A percentile compares a stretch with the other conserved stretches of the same genome.
phyloP scores from a whole-genome alignment of 2,888 invertebrate species.

The Apotomis turbidana region DNA sequence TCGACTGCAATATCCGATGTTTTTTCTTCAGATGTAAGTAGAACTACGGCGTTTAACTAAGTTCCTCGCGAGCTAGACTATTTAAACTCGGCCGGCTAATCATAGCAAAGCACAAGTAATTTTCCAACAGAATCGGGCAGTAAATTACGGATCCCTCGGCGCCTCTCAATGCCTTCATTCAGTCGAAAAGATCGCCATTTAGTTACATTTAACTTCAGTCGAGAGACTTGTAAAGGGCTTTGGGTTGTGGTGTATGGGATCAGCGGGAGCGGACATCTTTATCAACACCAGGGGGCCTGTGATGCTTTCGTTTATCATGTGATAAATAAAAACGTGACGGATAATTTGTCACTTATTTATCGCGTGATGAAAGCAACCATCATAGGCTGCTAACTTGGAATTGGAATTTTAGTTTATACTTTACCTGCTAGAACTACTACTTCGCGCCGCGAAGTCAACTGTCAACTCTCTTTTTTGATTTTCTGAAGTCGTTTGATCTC shows the following conservation, averaged over 20 bases:
- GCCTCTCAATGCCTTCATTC: constrained; percentile 45
- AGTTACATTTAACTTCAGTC: constrained; percentile 43
- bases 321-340: too few relatives aligned
- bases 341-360: too few relatives aligned
- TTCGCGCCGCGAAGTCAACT: too few relatives aligned
- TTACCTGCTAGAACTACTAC: too few relatives aligned
- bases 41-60: not conserved
- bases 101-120: constrained; percentile 29
- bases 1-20: too few relatives aligned
- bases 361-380: too few relatives aligned
- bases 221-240: constrained; percentile 43
- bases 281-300: not conserved
- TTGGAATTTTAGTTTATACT: too few relatives aligned
- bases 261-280: constrained; percentile 1
- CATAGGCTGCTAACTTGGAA: too few relatives aligned
- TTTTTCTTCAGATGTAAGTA: too few relatives aligned
- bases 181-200: constrained; percentile 47
- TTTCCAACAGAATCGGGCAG: constrained; percentile 31
- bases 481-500: too few relatives aligned
- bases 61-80: constrained; percentile 4
- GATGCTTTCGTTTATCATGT: not conserved
- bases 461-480: too few relatives aligned
- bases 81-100: constrained; percentile 26
- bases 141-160: constrained; percentile 25
- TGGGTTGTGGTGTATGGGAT: constrained; percentile 16